Evolutionary conservation across 2,888 invertebrate genomes (phyloP).

Genomic region (Agrenia bidenticulata): DNA sequence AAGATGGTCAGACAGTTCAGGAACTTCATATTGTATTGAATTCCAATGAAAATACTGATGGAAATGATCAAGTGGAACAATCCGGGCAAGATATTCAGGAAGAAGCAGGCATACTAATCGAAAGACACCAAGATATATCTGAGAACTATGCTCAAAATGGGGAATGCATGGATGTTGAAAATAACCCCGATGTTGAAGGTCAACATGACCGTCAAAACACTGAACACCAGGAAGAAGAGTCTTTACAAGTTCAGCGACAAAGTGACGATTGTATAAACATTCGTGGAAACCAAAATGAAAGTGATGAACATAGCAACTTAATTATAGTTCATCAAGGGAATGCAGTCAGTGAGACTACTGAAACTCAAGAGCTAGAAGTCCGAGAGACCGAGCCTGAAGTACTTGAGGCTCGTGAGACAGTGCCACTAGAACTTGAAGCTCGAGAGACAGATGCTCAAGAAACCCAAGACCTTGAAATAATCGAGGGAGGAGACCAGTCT

Average conservation of each 20-base stretch:
- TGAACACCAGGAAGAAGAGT: not conserved
- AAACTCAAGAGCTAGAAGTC: not conserved
- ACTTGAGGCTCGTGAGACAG: too few relatives aligned
- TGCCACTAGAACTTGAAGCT: too few relatives aligned
- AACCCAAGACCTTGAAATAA: not conserved
- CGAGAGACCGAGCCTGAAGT: not conserved
- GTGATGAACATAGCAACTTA: not conserved
- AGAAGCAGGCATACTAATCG: not conserved
- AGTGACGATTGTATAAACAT: not conserved
- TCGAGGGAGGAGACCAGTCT: not conserved
- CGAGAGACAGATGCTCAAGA: not conserved
- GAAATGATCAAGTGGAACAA: not conserved
- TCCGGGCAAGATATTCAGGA: not conserved
- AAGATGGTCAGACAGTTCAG: conserved; percentile 37
- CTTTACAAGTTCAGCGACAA: not conserved
- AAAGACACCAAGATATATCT: not conserved
- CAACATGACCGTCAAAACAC: not conserved
- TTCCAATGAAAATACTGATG: conserved; percentile 12
- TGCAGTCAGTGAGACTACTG: not conserved
- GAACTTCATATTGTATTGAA: conserved; percentile 38
- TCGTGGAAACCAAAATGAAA: not conserved
- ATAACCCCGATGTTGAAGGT: not conserved
- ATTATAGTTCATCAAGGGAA: not conserved
- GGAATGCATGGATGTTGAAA: not conserved
- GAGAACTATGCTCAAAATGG: not conserved